Evolutionary conservation across 2,113 vertebrate genomes (phyloP), one percentile per base, ranked within the genome.

Genomic region (Sitta europaea): DNA sequence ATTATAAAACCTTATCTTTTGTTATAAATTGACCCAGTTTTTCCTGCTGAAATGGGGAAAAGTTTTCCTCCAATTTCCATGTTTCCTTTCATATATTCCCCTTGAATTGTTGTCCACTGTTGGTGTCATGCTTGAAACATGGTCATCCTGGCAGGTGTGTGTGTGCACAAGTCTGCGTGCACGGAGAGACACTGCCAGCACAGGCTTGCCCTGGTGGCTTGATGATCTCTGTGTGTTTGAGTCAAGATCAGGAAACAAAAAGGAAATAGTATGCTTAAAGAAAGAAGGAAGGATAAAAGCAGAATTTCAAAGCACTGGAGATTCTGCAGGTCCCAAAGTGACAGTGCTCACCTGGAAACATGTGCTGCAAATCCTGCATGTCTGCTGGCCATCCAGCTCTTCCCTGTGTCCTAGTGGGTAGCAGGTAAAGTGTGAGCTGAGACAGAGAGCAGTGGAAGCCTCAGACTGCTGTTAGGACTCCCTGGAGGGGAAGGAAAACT

Each of bases 351-450:
- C 47, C 14, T 74, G 67, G 58, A 67, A 93, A 59, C 2, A 2
- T 0, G 3, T 25, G 16, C 45, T 90, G 33, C 29, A 68, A 53
- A 62, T 50, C 58, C 58, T 43, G 38, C 0, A 0, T 75, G 35
- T 38, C 18, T 0, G 0, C 9, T 21, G 53, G 36, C 0, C 0
- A 0, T 45, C 73, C 65, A 40, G 50, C 68, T n/a, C 76, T 67
- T 53, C 58, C 19, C 19, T 29, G 40, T 24, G 42, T 28, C 14
- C 0, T 3, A 17, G 42, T 45, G 43, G 40, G 61, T 55, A 67
- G 59, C 12, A 23, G 43, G 40, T 25, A 51, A 5, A 14, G 11
- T 29, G 43, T 3, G 17, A 74, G 59, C 35, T n/a, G 27, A 50
- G n/a, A 54, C 22, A 21, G n/a, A 55, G 35, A 47, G 13, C 21